Evolutionary conservation across 2,888 invertebrate genomes (phyloP), one percentile per base, ranked within the genome.

Genomic region (Platycheirus albimanus): DNA sequence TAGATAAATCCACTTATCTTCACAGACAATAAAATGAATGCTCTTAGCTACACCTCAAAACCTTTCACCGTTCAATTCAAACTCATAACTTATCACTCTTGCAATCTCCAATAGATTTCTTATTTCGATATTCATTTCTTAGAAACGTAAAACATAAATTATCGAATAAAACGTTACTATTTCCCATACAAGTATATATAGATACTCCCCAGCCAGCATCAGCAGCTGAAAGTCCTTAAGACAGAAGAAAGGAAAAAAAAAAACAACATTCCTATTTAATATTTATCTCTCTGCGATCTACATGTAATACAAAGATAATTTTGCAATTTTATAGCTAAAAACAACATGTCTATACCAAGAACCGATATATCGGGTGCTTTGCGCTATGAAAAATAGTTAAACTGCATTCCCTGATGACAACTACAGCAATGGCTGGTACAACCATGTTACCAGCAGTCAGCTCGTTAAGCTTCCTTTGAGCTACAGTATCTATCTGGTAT

Each of bases 301-400:
- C 72, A 56, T 66, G 71, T 76, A 71, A 61, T 77, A 77, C 81
- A 77, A 66, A 49, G 67, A 77, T 72, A 71, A 71, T 54, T 72
- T 72, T 77, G 67, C 71, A 54, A 49, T 72, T 77, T 71, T 81
- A 77, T 67, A 76, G 77, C 49, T 71, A 72, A 49, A 71, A 49
- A 71, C 77, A 71, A 28, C 77, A 71, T 77, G 77, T 72, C 70
- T 20, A 36, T 19, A 28, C 30, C 36, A 38, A 66, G 58, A 36
- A 58, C 51, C 36, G 54, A 67, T 69, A 36, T 36, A 49, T 28
- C 43, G 38, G 38, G 30, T 54, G 56, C 54, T 17, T 45, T 38
- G 63, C 64, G 43, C 10, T 49, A 56, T 3, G 19, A 38, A 58
- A 75, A 70, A 43, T 52, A 66, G 61, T 24, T 15, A 63, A 67